phyloP scores from a whole-genome alignment of 2,797 vertebrate genomes.

The Smutsia temminckii region DNA sequence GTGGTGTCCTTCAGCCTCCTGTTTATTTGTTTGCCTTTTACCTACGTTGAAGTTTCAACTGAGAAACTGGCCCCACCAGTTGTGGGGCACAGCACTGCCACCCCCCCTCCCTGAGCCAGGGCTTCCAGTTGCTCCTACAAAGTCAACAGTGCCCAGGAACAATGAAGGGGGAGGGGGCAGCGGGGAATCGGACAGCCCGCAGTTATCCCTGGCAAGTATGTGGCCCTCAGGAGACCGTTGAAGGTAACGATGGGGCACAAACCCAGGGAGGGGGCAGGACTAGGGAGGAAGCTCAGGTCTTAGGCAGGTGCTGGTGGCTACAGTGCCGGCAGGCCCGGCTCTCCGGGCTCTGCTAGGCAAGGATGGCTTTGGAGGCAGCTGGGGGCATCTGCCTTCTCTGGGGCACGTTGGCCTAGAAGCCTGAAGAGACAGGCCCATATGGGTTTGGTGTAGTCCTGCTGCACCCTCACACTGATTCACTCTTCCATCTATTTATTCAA shows the following conservation, averaged over 20 bases:
- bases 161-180: slow-evolving; percentile 78
- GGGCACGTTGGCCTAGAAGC: neutral
- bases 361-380: neutral
- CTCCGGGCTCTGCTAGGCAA: neutral
- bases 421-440: neutral
- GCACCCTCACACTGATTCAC: fast-evolving
- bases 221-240: slow-evolving; percentile 72
- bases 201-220: slow-evolving; percentile 72
- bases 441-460: neutral
- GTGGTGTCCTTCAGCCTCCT: slow-evolving; percentile 51
- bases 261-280: neutral
- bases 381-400: neutral
- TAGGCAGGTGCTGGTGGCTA: neutral
- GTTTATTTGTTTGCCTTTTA: slow-evolving; percentile 79
- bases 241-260: slow-evolving; percentile 77
- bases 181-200: slow-evolving; percentile 69
- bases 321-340: neutral
- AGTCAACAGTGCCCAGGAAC: slow-evolving; percentile 82
- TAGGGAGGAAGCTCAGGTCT: neutral
- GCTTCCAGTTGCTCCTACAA: slow-evolving; percentile 74
- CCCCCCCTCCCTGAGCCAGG: slow-evolving; percentile 51
- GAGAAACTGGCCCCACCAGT: slow-evolving; percentile 80
- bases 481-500: neutral
- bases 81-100: slow-evolving; percentile 56
- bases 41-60: slow-evolving; percentile 66